These are phyloP conservation scores for Scolopax rusticola DNA, from an alignment of 2,797 vertebrate species.

Conservation along the genomic window DNA sequence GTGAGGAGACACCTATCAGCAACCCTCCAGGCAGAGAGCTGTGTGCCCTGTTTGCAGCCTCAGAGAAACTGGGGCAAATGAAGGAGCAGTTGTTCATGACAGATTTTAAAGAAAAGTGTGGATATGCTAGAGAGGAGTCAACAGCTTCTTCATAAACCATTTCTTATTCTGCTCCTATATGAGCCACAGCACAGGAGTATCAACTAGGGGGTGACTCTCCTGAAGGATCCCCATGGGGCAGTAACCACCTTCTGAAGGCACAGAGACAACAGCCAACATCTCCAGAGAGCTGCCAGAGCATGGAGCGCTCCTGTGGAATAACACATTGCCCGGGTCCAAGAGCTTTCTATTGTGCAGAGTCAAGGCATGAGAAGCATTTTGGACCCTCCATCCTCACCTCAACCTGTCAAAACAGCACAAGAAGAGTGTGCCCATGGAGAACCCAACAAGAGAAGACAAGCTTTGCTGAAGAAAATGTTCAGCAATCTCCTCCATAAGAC, in stretches of 20 bases:
- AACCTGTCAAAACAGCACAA: background rate
- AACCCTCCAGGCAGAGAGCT: background rate
- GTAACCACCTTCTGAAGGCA: background rate
- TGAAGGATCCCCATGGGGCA: background rate
- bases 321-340: background rate
- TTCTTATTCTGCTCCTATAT: background rate
- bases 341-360: background rate
- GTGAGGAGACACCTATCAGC: background rate
- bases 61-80: background rate
- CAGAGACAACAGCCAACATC: background rate
- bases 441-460: background rate
- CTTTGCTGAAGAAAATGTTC: background rate
- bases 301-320: background rate
- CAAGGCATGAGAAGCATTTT: background rate
- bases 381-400: background rate
- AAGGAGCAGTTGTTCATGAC: background rate
- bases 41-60: background rate
- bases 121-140: background rate
- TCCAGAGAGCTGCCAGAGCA: background rate
- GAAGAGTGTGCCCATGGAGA: fast-evolving
- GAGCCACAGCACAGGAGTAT: background rate
- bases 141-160: background rate
- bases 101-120: background rate
- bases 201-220: background rate
- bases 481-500: fast-evolving